phyloP scores from a whole-genome alignment of 2,888 invertebrate species.

The Melanargia galathea region DNA sequence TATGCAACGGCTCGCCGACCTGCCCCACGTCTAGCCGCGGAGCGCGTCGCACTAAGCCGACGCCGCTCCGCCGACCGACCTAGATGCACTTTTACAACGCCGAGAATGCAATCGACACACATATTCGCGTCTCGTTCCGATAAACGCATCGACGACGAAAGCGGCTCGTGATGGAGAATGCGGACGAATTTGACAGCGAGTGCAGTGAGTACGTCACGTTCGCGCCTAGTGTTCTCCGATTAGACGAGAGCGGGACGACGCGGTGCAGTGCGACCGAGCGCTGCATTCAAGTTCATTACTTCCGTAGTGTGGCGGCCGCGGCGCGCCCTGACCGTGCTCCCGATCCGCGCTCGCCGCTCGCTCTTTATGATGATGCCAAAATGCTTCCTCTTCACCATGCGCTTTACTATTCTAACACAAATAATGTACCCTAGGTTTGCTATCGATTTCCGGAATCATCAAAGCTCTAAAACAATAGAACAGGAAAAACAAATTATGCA shows the following conservation, averaged over 20 bases:
- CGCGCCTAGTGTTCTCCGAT: constrained; percentile 65
- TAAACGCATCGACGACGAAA: constrained; percentile 82
- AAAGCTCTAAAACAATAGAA: neutral
- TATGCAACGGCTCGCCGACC: constrained; percentile 74
- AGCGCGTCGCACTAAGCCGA: constrained; percentile 73
- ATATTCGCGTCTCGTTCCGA: constrained; percentile 82
- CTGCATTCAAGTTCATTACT: constrained; percentile 83
- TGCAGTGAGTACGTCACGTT: constrained; percentile 78
- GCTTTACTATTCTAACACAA: neutral
- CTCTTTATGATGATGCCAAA: constrained; percentile 49
- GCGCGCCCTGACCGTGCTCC: constrained; percentile 72
- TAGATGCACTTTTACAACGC: constrained; percentile 81
- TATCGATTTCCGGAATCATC: neutral
- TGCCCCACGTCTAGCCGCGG: constrained; percentile 76
- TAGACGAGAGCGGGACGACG: constrained; percentile 69
- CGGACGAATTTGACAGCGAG: constrained; percentile 79
- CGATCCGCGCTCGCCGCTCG: constrained; percentile 52
- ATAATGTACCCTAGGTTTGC: neutral
- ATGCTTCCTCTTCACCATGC: constrained; percentile 30
- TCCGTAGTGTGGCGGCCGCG: constrained; percentile 74
- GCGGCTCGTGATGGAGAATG: constrained; percentile 81
- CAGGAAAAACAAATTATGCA: neutral
- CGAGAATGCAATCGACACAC: constrained; percentile 80
- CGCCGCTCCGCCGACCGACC: constrained; percentile 76
- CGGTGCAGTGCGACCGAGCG: constrained; percentile 66